Percentiles rank a stretch among this genome's conserved stretches.
Evolutionary conservation across 2,797 vertebrate species (phyloP).

Genomic region (Petrocephalus sullivani): DNA sequence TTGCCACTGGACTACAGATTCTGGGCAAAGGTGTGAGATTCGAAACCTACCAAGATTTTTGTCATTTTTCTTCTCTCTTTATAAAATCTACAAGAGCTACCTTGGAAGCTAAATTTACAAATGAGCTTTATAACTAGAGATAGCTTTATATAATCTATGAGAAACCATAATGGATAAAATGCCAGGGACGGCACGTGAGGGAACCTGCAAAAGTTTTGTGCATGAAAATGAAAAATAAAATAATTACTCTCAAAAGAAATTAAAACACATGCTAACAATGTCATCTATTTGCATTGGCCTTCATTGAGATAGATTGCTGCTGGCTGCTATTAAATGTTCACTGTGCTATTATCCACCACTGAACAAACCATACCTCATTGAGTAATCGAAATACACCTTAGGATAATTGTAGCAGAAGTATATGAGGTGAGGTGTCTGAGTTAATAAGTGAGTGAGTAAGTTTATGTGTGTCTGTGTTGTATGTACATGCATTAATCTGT

Average conservation of each 20-base stretch:
- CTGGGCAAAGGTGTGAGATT: background rate
- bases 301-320: constrained; percentile 48
- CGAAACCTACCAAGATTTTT: too few species aligned
- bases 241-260: constrained; percentile 18
- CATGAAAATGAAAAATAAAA: constrained; percentile 4
- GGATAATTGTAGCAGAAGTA: constrained; percentile 70
- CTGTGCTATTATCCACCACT: constrained; percentile 58
- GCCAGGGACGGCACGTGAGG: background rate
- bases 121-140: constrained; percentile 1
- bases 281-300: constrained; percentile 46
- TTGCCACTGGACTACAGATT: background rate
- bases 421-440: constrained; percentile 52
- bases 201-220: constrained; percentile 15
- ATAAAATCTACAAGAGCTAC: background rate
- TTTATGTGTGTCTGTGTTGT: background rate
- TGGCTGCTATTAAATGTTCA: constrained; percentile 53
- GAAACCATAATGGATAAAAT: background rate
- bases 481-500: background rate
- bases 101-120: constrained; percentile 3
- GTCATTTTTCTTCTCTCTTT: too few species aligned
- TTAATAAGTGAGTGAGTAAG: too few species aligned
- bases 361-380: constrained; percentile 63
- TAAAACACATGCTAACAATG: constrained; percentile 27
- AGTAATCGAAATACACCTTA: constrained; percentile 70
- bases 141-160: background rate